Evolutionary conservation across 1,140 invertebrate species (phyloP).

Genomic region (Hypsibius dujardini): DNA sequence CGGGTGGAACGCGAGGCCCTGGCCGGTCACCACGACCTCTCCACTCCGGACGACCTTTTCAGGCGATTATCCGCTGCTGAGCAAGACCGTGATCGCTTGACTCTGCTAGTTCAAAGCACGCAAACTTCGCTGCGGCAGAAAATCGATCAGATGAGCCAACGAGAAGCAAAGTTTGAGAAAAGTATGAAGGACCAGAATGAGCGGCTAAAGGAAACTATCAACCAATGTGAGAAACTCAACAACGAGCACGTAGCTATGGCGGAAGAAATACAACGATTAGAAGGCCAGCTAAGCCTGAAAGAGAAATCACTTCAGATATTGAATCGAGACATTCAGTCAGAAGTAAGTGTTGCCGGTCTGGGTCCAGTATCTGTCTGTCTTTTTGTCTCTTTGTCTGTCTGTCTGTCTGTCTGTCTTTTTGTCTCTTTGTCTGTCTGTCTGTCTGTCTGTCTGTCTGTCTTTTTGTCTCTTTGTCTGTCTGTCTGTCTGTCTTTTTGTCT

Average conservation of each 20-base stretch:
- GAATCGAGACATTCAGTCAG: constrained; percentile 10
- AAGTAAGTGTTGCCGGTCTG: neutral
- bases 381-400: too few species aligned
- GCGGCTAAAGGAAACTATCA: neutral
- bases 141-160: neutral
- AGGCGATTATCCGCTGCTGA: neutral
- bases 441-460: too few species aligned
- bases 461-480: neutral
- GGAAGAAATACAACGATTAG: constrained; percentile 13
- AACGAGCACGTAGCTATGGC: constrained; percentile 6
- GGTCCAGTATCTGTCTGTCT: neutral
- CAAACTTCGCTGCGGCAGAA: neutral
- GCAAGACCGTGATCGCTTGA: constrained; percentile 1
- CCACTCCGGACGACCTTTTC: constrained; percentile 1
- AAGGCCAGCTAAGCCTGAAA: neutral
- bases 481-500: too few species aligned
- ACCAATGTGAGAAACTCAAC: neutral
- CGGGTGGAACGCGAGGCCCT: neutral
- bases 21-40: neutral
- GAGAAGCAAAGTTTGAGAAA: constrained; percentile 4
- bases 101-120: neutral
- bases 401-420: too few species aligned
- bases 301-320: neutral
- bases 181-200: constrained; percentile 14
- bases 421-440: too few species aligned